Evolutionary conservation across 2,797 vertebrate genomes (phyloP).

Genomic region (Loris lydekkerianus): DNA sequence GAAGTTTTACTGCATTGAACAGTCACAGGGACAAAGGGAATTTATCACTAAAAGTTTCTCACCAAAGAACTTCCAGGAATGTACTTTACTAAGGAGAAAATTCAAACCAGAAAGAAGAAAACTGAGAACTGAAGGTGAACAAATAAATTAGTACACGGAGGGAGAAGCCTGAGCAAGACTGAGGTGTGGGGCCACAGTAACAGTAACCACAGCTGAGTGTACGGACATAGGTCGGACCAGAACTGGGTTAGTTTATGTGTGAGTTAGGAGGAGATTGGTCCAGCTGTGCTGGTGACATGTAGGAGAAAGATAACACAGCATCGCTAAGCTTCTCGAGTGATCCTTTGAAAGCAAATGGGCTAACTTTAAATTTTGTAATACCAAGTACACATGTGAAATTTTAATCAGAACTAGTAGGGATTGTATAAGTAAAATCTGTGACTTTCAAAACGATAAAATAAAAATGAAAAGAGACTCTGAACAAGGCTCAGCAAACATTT

Average conservation of each 20-base stretch:
- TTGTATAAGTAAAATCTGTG: background rate
- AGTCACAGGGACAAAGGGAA: background rate
- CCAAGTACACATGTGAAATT: background rate
- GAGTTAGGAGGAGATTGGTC: background rate
- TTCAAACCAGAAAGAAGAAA: background rate
- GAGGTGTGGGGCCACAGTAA: fast-evolving
- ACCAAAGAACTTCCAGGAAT: background rate
- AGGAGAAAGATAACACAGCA: background rate
- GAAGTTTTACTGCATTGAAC: background rate
- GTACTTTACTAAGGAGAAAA: background rate
- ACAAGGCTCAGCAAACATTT: background rate
- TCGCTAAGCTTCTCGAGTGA: background rate
- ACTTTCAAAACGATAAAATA: background rate
- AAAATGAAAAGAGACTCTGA: background rate
- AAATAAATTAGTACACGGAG: fast-evolving
- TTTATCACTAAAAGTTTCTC: background rate
- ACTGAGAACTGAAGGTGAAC: background rate
- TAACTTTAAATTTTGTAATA: background rate
- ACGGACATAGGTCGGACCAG: fast-evolving
- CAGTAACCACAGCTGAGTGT: too few relatives aligned
- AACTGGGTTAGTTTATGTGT: background rate
- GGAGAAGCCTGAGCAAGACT: background rate
- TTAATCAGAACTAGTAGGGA: background rate
- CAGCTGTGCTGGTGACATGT: background rate
- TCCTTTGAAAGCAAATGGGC: background rate